Conservation (phyloP, 2,888 invertebrate species). For the Blastobasis lacticolella region DNA sequence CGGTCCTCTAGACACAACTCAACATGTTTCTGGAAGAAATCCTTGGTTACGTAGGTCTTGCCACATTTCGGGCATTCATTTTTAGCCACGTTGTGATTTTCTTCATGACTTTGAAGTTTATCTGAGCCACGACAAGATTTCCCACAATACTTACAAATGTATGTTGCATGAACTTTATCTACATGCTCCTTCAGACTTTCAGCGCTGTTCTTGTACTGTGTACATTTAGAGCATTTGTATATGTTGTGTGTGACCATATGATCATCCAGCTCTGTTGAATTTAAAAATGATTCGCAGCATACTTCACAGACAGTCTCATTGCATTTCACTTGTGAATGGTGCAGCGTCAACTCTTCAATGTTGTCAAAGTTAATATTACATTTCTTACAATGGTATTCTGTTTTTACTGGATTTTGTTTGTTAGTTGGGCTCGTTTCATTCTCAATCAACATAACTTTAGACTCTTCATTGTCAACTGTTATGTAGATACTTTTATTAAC, state of each 20-base stretch:
- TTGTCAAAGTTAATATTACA: conserved; percentile 30
- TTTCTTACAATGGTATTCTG: conserved; percentile 5
- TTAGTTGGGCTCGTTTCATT: conserved; percentile 11
- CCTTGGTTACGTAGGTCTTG: conserved; percentile 49
- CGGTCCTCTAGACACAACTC: conserved; percentile 44
- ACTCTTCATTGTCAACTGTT: conserved; percentile 30
- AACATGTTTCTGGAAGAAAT: conserved; percentile 50
- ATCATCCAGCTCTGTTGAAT: conserved; percentile 22
- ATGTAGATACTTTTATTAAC: conserved; percentile 37
- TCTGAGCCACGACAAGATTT: conserved; percentile 41
- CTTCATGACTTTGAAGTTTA: conserved; percentile 46
- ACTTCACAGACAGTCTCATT: conserved; percentile 25
- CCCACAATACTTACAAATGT: conserved; percentile 53
- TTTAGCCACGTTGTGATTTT: conserved; percentile 39
- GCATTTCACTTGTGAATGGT: conserved; percentile 21
- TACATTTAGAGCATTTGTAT: conserved; percentile 40
- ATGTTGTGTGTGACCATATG: conserved; percentile 28
- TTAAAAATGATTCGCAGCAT: conserved; percentile 32
- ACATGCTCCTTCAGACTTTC: conserved; percentile 39
- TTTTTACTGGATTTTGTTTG: conserved; percentile 2
- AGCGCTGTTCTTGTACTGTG: conserved; percentile 28
- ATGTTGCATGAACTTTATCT: conserved; percentile 29
- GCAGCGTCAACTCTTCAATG: conserved; percentile 32
- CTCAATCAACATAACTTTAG: conserved; percentile 34
- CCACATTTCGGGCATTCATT: conserved; percentile 55